phyloP scores from a whole-genome alignment of 53 echinoderm and acorn worm species.

The Henricia sp. region DNA sequence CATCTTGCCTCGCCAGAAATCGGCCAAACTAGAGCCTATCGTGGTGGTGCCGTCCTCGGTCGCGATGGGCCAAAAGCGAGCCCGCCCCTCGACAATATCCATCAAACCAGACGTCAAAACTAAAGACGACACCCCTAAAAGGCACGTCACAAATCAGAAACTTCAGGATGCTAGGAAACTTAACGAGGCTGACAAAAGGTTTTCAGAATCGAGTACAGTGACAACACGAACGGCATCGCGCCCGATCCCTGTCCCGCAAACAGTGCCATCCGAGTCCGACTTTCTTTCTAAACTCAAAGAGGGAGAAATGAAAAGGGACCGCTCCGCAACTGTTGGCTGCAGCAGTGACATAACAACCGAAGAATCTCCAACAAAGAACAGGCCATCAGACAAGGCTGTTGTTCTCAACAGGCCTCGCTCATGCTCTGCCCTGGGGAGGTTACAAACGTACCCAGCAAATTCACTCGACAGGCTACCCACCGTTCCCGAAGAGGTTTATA shows the following conservation, averaged over 20 bases:
- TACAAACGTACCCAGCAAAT: background rate
- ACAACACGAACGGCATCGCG: background rate
- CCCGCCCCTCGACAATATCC: background rate
- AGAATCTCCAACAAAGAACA: background rate
- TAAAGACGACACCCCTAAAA: background rate
- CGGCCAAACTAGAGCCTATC: background rate
- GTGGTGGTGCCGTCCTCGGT: background rate
- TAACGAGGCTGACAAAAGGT: background rate
- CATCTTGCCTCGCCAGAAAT: background rate
- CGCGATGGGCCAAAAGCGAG: constrained; percentile 43
- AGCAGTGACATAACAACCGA: background rate
- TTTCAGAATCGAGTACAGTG: background rate
- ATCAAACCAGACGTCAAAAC: constrained; percentile 18
- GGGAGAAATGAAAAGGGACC: constrained; percentile 7
- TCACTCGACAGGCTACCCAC: constrained; percentile 1
- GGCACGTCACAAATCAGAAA: background rate
- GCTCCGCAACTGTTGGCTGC: constrained; percentile 1
- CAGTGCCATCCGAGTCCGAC: background rate
- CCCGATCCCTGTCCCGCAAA: background rate
- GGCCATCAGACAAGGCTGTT: background rate
- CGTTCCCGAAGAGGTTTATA: constrained; percentile 3
- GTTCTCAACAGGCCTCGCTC: constrained; percentile 18
- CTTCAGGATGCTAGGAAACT: background rate
- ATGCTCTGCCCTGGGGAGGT: constrained; percentile 20
- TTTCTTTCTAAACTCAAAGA: background rate